These are phyloP conservation scores for Chitala chitala DNA, from an alignment of 2,113 vertebrate species.

Conservation along the genomic window DNA sequence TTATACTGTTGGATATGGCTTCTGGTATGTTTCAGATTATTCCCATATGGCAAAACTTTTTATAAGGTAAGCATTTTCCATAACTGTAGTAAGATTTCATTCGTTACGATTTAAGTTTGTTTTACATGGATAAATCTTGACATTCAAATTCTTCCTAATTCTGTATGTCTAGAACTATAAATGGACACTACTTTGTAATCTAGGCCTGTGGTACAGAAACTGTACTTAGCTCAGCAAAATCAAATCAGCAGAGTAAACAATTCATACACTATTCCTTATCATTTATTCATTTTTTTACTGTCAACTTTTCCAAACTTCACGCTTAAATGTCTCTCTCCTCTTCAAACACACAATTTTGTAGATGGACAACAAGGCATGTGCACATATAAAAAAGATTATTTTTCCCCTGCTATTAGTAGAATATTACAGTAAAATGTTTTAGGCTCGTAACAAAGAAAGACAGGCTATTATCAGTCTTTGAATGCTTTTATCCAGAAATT, in stretches of 20 bases:
- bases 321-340: neutral
- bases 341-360: neutral
- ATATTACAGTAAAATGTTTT: neutral
- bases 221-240: neutral
- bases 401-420: neutral
- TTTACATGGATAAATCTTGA: neutral
- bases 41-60: neutral
- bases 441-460: neutral
- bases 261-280: constrained; percentile 11
- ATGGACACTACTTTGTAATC: neutral
- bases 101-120: neutral
- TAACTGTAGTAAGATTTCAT: neutral
- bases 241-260: neutral
- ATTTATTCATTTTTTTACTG: neutral
- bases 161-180: neutral
- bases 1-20: neutral
- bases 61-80: neutral
- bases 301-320: neutral
- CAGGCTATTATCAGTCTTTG: neutral
- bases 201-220: neutral
- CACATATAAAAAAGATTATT: neutral
- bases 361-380: too few species aligned
- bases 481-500: neutral
- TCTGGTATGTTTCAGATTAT: neutral
- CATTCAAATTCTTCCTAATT: neutral